Percentiles rank a stretch among this genome's conserved stretches.
Evolutionary conservation across 2,888 invertebrate species (phyloP).

Genomic region (Ormyrus thymus): DNA sequence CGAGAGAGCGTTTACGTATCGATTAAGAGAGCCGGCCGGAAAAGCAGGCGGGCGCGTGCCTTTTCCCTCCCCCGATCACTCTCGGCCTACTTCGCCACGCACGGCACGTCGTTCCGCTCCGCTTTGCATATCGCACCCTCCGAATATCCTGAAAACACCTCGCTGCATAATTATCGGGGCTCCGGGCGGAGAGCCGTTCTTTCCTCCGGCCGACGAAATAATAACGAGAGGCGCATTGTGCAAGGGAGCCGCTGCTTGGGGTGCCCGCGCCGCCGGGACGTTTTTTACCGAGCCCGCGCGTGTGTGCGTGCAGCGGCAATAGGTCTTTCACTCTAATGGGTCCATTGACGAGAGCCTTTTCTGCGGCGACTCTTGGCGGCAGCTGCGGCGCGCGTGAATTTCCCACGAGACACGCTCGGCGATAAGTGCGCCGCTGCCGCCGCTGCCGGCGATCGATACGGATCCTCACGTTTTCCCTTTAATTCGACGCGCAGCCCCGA

Average conservation of each 20-base stretch:
- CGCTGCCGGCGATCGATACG: constrained; percentile 42
- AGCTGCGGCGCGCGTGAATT: constrained; percentile 46
- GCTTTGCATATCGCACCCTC: neutral
- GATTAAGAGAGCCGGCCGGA: constrained; percentile 10
- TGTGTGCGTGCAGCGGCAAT: constrained; percentile 14
- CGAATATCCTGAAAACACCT: too few species aligned
- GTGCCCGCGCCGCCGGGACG: neutral
- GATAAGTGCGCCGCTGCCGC: constrained; percentile 23
- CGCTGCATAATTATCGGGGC: too few species aligned
- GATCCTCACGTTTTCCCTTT: constrained; percentile 49
- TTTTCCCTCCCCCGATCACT: constrained; percentile 3
- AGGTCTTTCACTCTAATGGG: constrained; percentile 37
- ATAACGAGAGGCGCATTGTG: constrained; percentile 29
- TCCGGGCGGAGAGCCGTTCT: constrained; percentile 7
- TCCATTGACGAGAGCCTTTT: constrained; percentile 47
- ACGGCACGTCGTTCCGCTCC: too few species aligned
- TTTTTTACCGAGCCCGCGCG: neutral
- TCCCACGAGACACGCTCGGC: constrained; percentile 52
- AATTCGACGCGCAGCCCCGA: constrained; percentile 7
- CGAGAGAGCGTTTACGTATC: constrained; percentile 3
- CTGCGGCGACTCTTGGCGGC: constrained; percentile 29
- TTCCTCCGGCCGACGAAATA: constrained; percentile 19
- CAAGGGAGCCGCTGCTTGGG: constrained; percentile 5
- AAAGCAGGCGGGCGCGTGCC: neutral
- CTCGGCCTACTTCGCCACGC: neutral